Evolutionary conservation across 2,113 vertebrate species (phyloP), one percentile per base, ranked within the genome.

Genomic region (Ahaetulla prasina): DNA sequence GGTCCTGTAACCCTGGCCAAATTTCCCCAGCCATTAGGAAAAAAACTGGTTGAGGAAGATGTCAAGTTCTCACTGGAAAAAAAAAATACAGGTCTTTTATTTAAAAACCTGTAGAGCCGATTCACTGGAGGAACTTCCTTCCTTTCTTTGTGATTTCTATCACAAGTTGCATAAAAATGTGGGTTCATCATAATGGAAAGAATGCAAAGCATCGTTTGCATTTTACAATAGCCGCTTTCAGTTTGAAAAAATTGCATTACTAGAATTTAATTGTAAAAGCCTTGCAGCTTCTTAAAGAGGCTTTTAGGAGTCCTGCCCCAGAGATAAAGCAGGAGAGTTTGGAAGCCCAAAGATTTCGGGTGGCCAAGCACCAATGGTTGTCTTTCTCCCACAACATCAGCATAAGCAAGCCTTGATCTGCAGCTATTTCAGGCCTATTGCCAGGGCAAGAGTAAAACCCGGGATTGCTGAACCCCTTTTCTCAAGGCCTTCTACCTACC

Each of bases 401-500:
- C 22, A 94, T 54, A 89, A 50, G 55, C 86, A 93, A 96, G 95
- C 88, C 53, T 25, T n/a, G 95, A 94, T 97, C 93, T 94, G 93
- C 94, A 95, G 93, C 93, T 92, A 0, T 54, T n/a, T 95, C 97
- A 96, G 97, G 96, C 97, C 97, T 95, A 98, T 97, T 98, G 97
- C 97, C 97, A 96, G 47, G 94, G 92, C 94, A 94, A 90, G 95
- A 93, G 92, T 30, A 55, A 60, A 87, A 88, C 53, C 18, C 11
- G 2, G 87, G 27, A 2, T 39, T 39, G 94, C 9, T 23, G 93
- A 95, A 88, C 88, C 23, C 89, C 90, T 90, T 90, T 92, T 96
- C 96, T 96, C 96, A 97, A 96, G 92, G 95, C 92, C 93, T 95
- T 93, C 89, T 89, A 94, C 95, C 89, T 89, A 94, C 95, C 95